Base-by-base conservation (phyloP, 2,113 vertebrate genomes). In the Nibea coibor region DNA sequence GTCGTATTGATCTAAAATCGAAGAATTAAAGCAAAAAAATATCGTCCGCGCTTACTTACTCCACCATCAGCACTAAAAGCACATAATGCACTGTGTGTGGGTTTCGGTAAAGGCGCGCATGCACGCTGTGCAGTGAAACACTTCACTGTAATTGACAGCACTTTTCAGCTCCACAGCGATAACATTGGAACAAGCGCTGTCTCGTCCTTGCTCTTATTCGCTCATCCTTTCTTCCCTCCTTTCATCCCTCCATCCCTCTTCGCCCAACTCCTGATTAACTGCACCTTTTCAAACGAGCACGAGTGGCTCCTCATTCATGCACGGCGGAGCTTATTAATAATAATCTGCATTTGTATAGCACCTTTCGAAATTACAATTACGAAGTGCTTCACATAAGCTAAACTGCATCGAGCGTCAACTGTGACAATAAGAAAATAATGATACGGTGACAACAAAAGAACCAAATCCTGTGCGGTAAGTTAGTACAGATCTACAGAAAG, bases 81-180 rank as follows among this genome's bases (percentile, higher is more conserved):
- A 43, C 31, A 16, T 58, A 48, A 12, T 58, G 47, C 57, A 16
- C 28, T 48, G 1, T 14, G 62, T 78, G 75, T 83, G 71, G 9
- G 61, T 72, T 42, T 64, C 15, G 12, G 19, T 56, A 12, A 16
- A 35, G 10, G 19, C 48, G 43, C 16, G 31, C 39, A 26, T 4
- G 48, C 65, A 47, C 16, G 10, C 75, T 66, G 51, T 57, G 78
- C 82, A 15, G 67, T 65, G 35, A 80, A 84, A 84, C 91, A 73
- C 82, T 90, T 78, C 50, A 54, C 11, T 61, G 71, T 92, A 88
- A 91, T 83, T 89, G 88, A 91, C 91, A 83, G 80, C 75, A 73
- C 83, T 85, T 90, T 91, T 85, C 76, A 85, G 83, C 74, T 77
- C 64, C 17, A 19, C 35, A 39, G 78, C n/a, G 76, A 80, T 90